Conservation (phyloP, 2,888 invertebrate genomes). For the Pristionchus entomophagus region DNA sequence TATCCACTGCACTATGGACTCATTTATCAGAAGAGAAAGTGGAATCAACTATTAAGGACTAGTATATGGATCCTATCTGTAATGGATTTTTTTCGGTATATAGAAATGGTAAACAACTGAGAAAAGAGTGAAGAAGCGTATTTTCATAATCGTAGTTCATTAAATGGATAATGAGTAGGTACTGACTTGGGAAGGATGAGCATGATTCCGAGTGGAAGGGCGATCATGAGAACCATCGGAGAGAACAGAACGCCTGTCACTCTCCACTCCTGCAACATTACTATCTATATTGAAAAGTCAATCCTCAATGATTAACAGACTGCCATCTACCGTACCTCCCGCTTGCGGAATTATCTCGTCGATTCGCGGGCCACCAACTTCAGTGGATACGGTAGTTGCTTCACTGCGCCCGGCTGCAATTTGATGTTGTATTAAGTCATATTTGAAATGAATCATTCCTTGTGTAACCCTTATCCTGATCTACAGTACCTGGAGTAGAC, state of each 20-base stretch:
- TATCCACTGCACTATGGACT: no score
- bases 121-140: no score
- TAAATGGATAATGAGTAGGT: no score
- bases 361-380: slow-evolving; percentile 88
- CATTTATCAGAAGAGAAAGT: no score
- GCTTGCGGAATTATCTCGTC: slow-evolving; percentile 80
- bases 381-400: slow-evolving; percentile 91
- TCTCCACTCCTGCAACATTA: slow-evolving; percentile 86
- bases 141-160: no score
- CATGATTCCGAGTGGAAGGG: slow-evolving; percentile 65
- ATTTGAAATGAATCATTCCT: not conserved
- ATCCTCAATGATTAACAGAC: not conserved
- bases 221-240: slow-evolving; percentile 85
- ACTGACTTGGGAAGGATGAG: slow-evolving; percentile 64
- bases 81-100: no score
- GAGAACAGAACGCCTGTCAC: slow-evolving; percentile 95
- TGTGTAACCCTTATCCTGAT: not conserved
- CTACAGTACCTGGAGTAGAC: slow-evolving; percentile 86
- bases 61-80: no score
- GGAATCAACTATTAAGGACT: no score
- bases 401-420: slow-evolving; percentile 70
- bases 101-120: no score
- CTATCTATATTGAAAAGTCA: not conserved
- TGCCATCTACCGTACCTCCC: slow-evolving; percentile 41
- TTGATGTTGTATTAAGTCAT: no score